Evolutionary conservation across 1,140 invertebrate species (phyloP).

Genomic region (Nephila pilipes): DNA sequence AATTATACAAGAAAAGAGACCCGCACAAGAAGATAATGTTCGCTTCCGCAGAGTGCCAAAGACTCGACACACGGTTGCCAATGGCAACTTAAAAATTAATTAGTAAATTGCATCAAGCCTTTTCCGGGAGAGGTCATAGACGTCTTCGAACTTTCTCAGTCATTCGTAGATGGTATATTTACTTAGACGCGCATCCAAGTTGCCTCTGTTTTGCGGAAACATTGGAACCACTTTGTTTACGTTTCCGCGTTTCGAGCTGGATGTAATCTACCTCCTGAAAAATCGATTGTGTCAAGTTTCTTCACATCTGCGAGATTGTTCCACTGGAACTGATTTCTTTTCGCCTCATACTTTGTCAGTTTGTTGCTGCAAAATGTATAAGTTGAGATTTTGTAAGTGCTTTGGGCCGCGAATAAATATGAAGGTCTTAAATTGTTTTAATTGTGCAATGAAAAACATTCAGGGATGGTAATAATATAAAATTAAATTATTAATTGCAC

Average conservation of each 20-base stretch:
- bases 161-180: background rate
- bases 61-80: conserved; percentile 14
- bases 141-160: background rate
- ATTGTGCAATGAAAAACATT: no score
- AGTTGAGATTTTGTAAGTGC: no score
- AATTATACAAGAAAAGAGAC: background rate
- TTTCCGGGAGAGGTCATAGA: conserved; percentile 33
- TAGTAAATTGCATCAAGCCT: conserved; percentile 35
- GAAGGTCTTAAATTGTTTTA: no score
- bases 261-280: background rate
- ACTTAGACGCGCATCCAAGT: background rate
- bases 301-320: background rate
- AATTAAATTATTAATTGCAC: no score
- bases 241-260: background rate
- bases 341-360: no score
- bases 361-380: no score
- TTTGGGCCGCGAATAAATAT: no score
- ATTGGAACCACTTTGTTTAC: background rate
- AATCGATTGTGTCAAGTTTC: conserved; percentile 42
- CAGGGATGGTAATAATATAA: no score
- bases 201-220: background rate
- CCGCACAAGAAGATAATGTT: background rate
- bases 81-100: conserved; percentile 43
- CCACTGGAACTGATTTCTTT: background rate
- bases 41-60: background rate